These are phyloP conservation scores for Caenorhabditis japonica DNA, from an alignment of 2,888 invertebrate genomes.

Conservation along the genomic window DNA sequence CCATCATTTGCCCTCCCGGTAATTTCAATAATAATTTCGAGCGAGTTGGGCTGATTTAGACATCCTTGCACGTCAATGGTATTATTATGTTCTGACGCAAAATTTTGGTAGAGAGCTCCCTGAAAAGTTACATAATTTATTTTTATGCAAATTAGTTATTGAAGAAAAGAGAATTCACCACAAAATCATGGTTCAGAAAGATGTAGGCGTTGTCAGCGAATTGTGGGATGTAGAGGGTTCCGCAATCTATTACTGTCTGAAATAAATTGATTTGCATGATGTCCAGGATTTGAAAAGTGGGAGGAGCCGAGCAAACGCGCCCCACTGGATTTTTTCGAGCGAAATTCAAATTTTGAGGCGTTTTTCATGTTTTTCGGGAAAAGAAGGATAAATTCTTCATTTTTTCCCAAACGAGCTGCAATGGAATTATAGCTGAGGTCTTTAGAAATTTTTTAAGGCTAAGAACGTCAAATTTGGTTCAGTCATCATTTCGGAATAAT, in stretches of 20 bases:
- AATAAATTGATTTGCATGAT: no score
- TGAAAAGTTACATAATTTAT: neutral
- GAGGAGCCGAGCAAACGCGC: no score
- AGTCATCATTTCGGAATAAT: no score
- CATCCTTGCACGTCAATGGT: conserved; percentile 45
- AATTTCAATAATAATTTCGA: conserved; percentile 49
- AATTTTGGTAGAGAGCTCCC: conserved; percentile 44
- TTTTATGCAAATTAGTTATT: neutral
- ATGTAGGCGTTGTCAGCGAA: conserved; percentile 50
- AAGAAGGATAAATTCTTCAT: no score
- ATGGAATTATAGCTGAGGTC: no score
- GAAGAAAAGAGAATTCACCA: neutral
- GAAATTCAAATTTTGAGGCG: no score
- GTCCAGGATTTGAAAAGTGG: no score
- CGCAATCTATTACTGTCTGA: conserved; percentile 44
- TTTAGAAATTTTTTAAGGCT: no score
- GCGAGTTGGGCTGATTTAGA: conserved; percentile 27
- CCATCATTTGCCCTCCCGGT: conserved; percentile 30
- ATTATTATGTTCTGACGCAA: conserved; percentile 37
- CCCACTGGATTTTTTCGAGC: no score
- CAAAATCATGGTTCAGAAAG: conserved; percentile 39
- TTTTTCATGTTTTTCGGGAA: no score
- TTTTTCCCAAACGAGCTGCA: no score
- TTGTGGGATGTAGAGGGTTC: conserved; percentile 29
- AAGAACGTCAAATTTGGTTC: no score